Conservation (phyloP, 2,888 invertebrate species). For the Mycogona germanica region DNA sequence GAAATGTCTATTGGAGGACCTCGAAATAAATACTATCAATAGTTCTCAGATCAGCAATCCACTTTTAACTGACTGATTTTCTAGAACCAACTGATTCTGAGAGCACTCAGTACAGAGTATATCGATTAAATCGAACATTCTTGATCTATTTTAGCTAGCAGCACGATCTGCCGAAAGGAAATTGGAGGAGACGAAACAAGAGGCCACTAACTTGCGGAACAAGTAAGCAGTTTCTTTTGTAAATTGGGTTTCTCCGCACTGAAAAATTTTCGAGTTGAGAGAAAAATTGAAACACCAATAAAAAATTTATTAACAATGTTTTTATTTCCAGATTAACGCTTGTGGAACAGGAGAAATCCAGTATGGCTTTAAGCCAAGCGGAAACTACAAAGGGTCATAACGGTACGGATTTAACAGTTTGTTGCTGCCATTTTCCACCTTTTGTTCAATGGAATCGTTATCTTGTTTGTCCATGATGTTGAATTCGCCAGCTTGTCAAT, state of each 20-base stretch:
- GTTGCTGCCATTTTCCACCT: too few species aligned
- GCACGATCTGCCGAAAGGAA: conserved; percentile 69
- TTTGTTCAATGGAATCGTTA: too few species aligned
- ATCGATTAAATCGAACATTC: neutral
- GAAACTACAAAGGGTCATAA: conserved; percentile 1
- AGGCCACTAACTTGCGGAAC: conserved; percentile 38
- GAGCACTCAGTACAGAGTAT: neutral
- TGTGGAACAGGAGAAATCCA: conserved; percentile 18
- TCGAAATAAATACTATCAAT: neutral
- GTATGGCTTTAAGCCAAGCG: neutral
- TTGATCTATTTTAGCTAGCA: conserved; percentile 33
- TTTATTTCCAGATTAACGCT: conserved; percentile 13
- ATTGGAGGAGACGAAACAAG: conserved; percentile 63
- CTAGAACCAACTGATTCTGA: neutral
- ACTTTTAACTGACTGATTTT: neutral
- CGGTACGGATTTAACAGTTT: neutral
- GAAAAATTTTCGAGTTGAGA: neutral
- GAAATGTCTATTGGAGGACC: neutral
- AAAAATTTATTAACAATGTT: neutral
- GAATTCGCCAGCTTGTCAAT: too few species aligned
- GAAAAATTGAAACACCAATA: neutral
- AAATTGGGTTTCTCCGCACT: neutral
- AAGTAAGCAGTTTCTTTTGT: conserved; percentile 19
- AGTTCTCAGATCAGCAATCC: too few species aligned
- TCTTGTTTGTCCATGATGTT: too few species aligned